A percentile compares a stretch with the other conserved stretches of the same genome.
phyloP scores from a whole-genome alignment of 1,140 invertebrate species.

The Zelostemma sp. region DNA sequence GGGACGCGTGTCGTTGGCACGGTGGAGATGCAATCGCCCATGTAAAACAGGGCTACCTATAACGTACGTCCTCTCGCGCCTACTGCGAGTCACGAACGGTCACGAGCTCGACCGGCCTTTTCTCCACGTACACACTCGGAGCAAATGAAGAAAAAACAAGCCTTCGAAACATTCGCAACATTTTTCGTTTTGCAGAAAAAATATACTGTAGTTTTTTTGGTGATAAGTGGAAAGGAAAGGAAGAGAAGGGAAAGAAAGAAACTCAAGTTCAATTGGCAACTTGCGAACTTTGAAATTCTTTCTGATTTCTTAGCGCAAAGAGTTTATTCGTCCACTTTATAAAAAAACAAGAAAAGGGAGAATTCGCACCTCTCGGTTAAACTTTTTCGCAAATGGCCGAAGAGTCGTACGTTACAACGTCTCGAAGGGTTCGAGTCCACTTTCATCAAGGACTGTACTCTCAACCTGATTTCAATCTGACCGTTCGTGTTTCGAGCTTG shows the following conservation, averaged over 20 bases:
- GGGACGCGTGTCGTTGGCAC: constrained; percentile 34
- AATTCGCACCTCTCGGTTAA: not conserved
- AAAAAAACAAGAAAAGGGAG: not conserved
- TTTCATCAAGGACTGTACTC: constrained; percentile 13
- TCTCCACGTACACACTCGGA: no score
- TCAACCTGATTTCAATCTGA: constrained; percentile 51
- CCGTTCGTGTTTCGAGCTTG: constrained; percentile 53
- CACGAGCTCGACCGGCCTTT: constrained; percentile 27
- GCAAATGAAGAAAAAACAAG: no score
- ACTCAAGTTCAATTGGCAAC: no score
- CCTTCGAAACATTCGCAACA: no score
- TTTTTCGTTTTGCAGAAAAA: no score
- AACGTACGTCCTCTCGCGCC: constrained; percentile 36
- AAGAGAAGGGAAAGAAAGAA: no score
- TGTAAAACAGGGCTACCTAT: constrained; percentile 48
- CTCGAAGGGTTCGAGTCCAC: not conserved
- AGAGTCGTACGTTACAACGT: not conserved
- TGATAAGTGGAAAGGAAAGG: no score
- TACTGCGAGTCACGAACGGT: constrained; percentile 31
- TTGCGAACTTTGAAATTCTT: no score
- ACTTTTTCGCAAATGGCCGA: not conserved
- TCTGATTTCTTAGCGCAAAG: no score
- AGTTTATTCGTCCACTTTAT: no score
- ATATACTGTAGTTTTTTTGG: no score
- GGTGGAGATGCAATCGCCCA: constrained; percentile 50